Conservation (phyloP, 1,140 invertebrate genomes). For the Trachymyrmex septentrionalis region DNA sequence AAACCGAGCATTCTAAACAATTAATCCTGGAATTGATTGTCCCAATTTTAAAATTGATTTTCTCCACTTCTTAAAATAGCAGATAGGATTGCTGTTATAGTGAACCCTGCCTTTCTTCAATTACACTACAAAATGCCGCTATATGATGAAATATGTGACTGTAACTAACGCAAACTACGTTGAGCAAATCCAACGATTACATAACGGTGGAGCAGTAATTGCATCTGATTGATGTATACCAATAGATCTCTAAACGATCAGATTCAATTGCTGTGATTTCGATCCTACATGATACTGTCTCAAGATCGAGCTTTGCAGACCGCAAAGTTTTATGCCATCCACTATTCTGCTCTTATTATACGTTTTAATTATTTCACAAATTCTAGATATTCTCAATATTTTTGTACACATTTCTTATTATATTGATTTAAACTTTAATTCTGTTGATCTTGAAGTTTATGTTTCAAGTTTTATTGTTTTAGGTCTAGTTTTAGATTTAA, state of each 20-base stretch:
- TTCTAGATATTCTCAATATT: background rate
- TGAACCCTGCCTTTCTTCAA: conserved; percentile 15
- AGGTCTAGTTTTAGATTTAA: no score
- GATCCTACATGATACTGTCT: conserved; percentile 25
- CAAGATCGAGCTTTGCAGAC: background rate
- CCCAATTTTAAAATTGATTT: conserved; percentile 18
- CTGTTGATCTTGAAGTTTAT: no score
- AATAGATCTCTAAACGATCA: conserved; percentile 49
- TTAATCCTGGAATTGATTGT: background rate
- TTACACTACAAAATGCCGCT: conserved; percentile 22
- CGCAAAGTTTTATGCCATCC: background rate
- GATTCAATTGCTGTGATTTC: conserved; percentile 40
- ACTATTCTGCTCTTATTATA: background rate
- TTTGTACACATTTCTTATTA: background rate
- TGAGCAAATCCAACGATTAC: conserved; percentile 48
- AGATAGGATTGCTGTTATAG: background rate
- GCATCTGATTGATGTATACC: conserved; percentile 54
- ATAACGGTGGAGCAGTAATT: conserved; percentile 53
- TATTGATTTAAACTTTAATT: no score
- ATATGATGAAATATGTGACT: conserved; percentile 44
- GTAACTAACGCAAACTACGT: conserved; percentile 31
- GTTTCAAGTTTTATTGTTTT: no score
- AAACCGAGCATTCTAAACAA: background rate
- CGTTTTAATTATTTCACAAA: background rate
- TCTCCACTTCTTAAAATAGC: conserved; percentile 14